These are phyloP conservation scores for Paratrypauchen microcephalus DNA, from an alignment of 2,797 vertebrate species.

Conservation along the genomic window DNA sequence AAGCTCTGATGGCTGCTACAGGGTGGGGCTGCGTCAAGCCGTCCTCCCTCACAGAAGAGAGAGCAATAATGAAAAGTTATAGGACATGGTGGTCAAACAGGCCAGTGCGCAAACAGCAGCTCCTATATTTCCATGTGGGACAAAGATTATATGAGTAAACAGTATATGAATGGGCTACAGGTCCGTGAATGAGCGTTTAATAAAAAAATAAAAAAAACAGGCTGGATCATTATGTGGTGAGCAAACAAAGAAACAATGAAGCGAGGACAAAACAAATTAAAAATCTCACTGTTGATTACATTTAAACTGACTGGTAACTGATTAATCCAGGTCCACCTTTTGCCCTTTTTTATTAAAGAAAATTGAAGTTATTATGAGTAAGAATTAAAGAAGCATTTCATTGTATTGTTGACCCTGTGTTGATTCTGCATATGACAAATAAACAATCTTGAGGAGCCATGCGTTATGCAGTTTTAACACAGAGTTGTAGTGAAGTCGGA, in stretches of 20 bases:
- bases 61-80: slow-evolving; percentile 23
- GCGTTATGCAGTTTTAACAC: too few relatives aligned
- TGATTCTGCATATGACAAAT: too few relatives aligned
- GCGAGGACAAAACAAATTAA: not conserved
- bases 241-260: slow-evolving; percentile 37
- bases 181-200: slow-evolving; percentile 15
- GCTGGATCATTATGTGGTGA: slow-evolving; percentile 25
- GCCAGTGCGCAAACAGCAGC: slow-evolving; percentile 26
- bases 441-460: too few relatives aligned
- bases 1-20: slow-evolving; percentile 14
- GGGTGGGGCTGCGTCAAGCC: slow-evolving; percentile 5
- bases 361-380: too few relatives aligned
- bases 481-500: too few relatives aligned
- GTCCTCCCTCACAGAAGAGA: not conserved
- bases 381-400: too few relatives aligned
- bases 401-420: too few relatives aligned
- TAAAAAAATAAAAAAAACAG: slow-evolving; percentile 20
- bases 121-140: slow-evolving; percentile 50
- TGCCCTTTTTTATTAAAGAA: too few relatives aligned
- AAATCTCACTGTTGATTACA: slow-evolving; percentile 4
- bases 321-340: too few relatives aligned
- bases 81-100: slow-evolving; percentile 54
- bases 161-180: slow-evolving; percentile 40
- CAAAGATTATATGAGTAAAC: slow-evolving; percentile 53
- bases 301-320: not conserved